A percentile compares a stretch with the other conserved stretches of the same genome.
These are phyloP conservation scores for Eueides isabella DNA, from an alignment of 1,140 invertebrate genomes.

Conservation along the genomic window DNA sequence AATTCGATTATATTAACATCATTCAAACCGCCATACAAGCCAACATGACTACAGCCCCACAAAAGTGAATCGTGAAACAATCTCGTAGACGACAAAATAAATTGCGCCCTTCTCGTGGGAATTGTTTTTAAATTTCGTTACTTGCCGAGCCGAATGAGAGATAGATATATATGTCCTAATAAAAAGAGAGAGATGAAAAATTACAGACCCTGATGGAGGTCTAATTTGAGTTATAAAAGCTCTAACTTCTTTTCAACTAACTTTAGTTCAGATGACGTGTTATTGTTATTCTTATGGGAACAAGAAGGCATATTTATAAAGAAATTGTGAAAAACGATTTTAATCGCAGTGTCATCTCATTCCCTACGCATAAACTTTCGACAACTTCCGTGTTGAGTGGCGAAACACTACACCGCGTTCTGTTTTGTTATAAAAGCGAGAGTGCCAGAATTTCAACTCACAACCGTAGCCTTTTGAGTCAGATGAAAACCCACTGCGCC, in stretches of 20 bases:
- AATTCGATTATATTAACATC: too few relatives aligned
- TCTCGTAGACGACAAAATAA: constrained; percentile 63
- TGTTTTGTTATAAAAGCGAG: too few relatives aligned
- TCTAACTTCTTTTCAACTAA: background rate
- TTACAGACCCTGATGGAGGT: constrained; percentile 15
- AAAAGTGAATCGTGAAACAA: constrained; percentile 31
- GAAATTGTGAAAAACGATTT: background rate
- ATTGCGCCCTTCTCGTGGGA: constrained; percentile 60
- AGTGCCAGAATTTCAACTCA: too few relatives aligned
- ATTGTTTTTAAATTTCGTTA: constrained; percentile 78
- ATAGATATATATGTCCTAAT: constrained; percentile 18
- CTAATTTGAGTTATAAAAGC: constrained; percentile 38
- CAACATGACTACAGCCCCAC: constrained; percentile 15
- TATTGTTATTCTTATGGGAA: background rate
- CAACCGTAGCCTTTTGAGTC: too few relatives aligned
- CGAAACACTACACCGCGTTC: too few relatives aligned
- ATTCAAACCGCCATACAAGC: background rate
- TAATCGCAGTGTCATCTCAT: too few relatives aligned
- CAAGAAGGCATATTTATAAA: background rate
- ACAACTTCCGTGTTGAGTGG: too few relatives aligned
- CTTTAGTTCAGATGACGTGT: background rate
- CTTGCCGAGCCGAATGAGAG: constrained; percentile 28
- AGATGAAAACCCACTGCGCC: too few relatives aligned
- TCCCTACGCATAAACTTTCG: too few relatives aligned
- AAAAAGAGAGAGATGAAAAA: constrained; percentile 12